Conservation (phyloP, 2,888 invertebrate genomes). For the Allolobophora icterica region DNA sequence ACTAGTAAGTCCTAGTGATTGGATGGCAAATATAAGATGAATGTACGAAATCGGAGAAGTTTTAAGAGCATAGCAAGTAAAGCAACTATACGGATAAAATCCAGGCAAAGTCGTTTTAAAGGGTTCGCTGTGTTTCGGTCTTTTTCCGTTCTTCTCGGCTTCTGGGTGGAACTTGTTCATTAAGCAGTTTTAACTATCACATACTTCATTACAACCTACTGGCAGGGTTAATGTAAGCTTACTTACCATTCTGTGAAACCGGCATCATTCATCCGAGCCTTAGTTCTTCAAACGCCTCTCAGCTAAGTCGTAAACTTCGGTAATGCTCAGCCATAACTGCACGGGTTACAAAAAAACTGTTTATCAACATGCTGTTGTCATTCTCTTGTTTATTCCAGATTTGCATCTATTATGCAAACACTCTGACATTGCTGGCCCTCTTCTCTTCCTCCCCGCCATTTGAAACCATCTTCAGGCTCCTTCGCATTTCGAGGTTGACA, state of each 20-base stretch:
- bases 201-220: background rate
- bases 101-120: background rate
- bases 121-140: background rate
- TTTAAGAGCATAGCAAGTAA: background rate
- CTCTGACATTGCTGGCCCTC: background rate
- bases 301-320: background rate
- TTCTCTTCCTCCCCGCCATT: background rate
- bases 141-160: background rate
- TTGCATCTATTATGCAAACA: constrained; percentile 17
- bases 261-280: constrained; percentile 3
- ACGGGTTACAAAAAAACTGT: background rate
- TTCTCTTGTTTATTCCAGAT: background rate
- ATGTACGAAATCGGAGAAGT: background rate
- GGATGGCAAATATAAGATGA: background rate
- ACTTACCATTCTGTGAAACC: background rate
- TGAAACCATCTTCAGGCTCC: background rate
- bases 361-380: background rate
- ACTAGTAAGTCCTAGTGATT: background rate
- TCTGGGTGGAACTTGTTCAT: background rate
- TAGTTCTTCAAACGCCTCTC: background rate
- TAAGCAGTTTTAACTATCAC: background rate
- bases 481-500: background rate
- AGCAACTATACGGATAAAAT: background rate
- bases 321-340: background rate
- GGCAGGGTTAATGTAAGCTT: background rate